These are phyloP conservation scores for Myotis lucifugus DNA, from an alignment of 2,113 vertebrate genomes.

Conservation along the genomic window DNA sequence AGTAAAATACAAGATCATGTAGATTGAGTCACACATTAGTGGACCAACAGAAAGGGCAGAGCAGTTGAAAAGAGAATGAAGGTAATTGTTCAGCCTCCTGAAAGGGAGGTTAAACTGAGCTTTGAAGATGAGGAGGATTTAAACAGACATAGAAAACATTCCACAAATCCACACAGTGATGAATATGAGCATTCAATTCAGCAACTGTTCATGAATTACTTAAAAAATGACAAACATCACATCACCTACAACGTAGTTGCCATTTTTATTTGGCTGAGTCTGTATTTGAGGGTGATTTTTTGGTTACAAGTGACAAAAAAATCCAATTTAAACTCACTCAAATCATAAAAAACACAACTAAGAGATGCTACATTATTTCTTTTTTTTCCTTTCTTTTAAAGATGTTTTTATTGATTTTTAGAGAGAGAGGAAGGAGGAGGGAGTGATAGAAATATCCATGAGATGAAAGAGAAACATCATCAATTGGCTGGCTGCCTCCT, in stretches of 20 bases:
- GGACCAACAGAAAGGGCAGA: not conserved
- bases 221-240: not conserved
- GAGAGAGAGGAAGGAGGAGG: too few species aligned
- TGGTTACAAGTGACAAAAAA: conserved; percentile 38
- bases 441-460: too few species aligned
- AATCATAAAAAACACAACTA: conserved; percentile 5
- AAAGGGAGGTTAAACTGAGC: not conserved
- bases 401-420: too few species aligned
- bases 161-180: not conserved
- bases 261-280: conserved; percentile 26
- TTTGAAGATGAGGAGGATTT: conserved; percentile 2
- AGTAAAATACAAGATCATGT: conserved; percentile 2
- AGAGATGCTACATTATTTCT: not conserved
- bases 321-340: conserved; percentile 39
- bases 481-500: too few species aligned
- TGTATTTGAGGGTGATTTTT: not conserved
- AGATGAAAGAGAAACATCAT: too few species aligned
- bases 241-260: not conserved
- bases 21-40: not conserved
- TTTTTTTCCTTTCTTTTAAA: not conserved
- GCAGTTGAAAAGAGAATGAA: not conserved
- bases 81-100: not conserved
- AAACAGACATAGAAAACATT: conserved; percentile 8
- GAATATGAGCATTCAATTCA: not conserved
- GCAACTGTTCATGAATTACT: conserved; percentile 42